Percentiles rank a stretch among this genome's conserved stretches.
These are phyloP conservation scores for Timema cristinae DNA, from an alignment of 2,888 invertebrate species.

Conservation along the genomic window DNA sequence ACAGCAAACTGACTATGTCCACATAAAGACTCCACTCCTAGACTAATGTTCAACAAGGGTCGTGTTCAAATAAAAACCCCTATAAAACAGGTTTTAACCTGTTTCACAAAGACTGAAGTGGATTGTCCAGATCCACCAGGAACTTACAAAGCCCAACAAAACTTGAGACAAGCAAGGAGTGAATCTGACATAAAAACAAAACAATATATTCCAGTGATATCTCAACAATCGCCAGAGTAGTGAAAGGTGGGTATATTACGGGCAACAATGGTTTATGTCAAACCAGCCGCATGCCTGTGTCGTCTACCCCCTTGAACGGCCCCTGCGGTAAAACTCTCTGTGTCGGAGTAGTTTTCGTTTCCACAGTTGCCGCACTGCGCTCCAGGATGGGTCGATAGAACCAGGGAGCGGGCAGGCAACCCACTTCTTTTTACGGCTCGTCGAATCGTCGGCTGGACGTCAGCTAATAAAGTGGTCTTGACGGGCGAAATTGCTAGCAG, in stretches of 20 bases:
- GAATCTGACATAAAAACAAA: too few species aligned
- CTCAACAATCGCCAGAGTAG: too few species aligned
- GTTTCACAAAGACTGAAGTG: background rate
- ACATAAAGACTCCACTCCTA: too few species aligned
- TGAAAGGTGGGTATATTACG: too few species aligned
- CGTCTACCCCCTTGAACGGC: constrained; percentile 25
- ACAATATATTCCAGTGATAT: too few species aligned
- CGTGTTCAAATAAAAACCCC: background rate
- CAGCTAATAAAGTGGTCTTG: constrained; percentile 42
- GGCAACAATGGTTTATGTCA: constrained; percentile 24
- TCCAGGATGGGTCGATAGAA: too few species aligned
- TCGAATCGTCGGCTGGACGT: constrained; percentile 40
- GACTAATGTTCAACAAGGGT: too few species aligned
- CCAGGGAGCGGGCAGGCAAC: constrained; percentile 19
- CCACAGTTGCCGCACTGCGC: too few species aligned
- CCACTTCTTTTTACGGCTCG: constrained; percentile 43
- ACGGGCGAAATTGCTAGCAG: constrained; percentile 2
- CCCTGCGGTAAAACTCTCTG: background rate
- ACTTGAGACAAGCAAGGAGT: too few species aligned
- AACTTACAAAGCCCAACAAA: background rate
- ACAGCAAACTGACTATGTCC: too few species aligned
- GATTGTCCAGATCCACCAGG: constrained; percentile 21
- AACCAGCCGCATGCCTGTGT: constrained; percentile 32
- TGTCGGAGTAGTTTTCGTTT: too few species aligned
- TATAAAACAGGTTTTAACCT: background rate